Evolutionary conservation across 92 coral and sea anemone genomes (phyloP).

Genomic region (Phymanthus crucifer): DNA sequence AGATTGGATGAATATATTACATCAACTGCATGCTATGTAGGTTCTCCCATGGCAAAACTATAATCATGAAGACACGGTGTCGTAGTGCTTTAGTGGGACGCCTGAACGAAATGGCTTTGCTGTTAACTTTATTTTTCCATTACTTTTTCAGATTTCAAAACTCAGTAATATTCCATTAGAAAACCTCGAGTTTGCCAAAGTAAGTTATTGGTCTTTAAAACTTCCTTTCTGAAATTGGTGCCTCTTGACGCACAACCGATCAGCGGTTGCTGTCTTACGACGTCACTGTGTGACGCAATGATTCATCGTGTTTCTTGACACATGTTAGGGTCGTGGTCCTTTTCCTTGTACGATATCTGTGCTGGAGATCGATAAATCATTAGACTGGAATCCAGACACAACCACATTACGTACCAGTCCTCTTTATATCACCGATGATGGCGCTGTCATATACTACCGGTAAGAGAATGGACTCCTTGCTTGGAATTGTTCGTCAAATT

Average conservation of each 20-base stretch:
- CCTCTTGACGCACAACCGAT: no score
- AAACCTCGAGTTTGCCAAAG: slow-evolving; percentile 86
- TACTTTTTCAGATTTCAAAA: slow-evolving; percentile 60
- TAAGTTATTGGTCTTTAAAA: slow-evolving; percentile 9
- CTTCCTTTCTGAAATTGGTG: no score
- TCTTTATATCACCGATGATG: slow-evolving; percentile 80
- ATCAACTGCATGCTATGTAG: no score
- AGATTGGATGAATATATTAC: no score
- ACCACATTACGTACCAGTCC: slow-evolving; percentile 68
- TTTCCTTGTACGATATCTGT: slow-evolving; percentile 77
- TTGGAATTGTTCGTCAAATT: background rate
- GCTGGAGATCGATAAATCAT: slow-evolving; percentile 71
- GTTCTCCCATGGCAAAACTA: no score
- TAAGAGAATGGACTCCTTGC: slow-evolving; percentile 24
- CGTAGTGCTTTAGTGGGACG: no score
- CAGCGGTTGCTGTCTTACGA: no score
- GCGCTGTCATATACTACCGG: slow-evolving; percentile 87
- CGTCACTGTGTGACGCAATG: background rate
- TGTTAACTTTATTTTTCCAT: background rate
- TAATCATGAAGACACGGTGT: no score
- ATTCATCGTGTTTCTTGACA: no score
- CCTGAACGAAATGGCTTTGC: background rate
- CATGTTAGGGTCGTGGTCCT: slow-evolving; percentile 94
- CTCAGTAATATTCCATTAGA: slow-evolving; percentile 67
- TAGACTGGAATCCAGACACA: slow-evolving; percentile 76